Evolutionary conservation across 2,113 vertebrate species (phyloP).

Genomic region (Litocranius walleri): DNA sequence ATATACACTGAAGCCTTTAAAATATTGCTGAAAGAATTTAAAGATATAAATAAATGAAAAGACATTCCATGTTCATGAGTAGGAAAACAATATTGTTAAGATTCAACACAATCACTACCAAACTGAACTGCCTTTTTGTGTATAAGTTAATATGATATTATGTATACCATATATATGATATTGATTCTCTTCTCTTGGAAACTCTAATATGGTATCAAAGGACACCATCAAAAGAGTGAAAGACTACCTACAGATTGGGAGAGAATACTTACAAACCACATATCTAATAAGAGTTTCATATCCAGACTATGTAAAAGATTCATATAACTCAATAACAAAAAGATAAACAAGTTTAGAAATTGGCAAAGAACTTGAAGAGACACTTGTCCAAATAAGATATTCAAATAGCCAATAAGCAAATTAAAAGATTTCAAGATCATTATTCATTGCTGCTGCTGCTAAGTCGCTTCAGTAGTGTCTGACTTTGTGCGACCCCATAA

Average conservation of each 20-base stretch:
- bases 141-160: neutral
- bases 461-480: accelerated
- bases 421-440: neutral
- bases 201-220: neutral
- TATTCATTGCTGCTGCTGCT: neutral
- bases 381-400: neutral
- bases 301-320: neutral
- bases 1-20: neutral
- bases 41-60: neutral
- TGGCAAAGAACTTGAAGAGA: neutral
- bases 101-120: neutral
- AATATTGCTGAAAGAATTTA: neutral
- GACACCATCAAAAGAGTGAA: neutral
- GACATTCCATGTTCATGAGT: neutral
- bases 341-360: neutral
- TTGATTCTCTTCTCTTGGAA: neutral
- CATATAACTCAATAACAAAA: neutral
- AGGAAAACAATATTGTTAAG: neutral
- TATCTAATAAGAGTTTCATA: neutral
- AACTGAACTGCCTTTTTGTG: neutral
- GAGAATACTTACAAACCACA: neutral
- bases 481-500: accelerated
- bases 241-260: neutral
- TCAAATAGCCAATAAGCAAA: neutral
- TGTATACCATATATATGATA: neutral